A percentile compares a stretch with the other conserved stretches of the same genome.
Conservation (phyloP, 2,888 invertebrate species). For the Acleris literana region DNA sequence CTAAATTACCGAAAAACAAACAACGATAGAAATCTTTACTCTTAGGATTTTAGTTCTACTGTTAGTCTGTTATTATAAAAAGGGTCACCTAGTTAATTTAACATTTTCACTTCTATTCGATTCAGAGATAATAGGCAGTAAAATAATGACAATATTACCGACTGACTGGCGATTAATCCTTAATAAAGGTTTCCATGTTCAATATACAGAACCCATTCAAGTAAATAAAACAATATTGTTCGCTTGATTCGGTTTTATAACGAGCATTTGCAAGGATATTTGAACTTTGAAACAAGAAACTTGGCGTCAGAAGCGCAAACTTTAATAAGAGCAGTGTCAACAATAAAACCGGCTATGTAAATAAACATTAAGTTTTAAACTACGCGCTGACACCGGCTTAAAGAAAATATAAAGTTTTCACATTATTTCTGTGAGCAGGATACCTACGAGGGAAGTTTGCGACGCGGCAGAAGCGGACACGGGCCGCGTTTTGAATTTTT, state of each 20-base stretch:
- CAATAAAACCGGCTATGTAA: slow-evolving; percentile 45
- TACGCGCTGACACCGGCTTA: slow-evolving; percentile 51
- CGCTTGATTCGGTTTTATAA: background rate
- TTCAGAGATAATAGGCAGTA: no score
- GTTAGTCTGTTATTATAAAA: no score
- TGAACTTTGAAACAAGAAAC: background rate
- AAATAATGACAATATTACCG: no score
- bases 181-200: no score
- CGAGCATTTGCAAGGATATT: background rate
- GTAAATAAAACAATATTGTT: no score
- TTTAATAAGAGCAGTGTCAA: slow-evolving; percentile 34
- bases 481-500: background rate
- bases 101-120: no score
- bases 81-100: no score
- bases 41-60: no score
- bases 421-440: slow-evolving; percentile 61
- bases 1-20: no score
- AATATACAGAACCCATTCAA: no score
- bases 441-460: slow-evolving; percentile 58
- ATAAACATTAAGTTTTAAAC: slow-evolving; percentile 58
- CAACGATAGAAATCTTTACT: no score
- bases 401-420: slow-evolving; percentile 64
- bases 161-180: no score
- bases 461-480: background rate
- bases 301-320: slow-evolving; percentile 16